Evolutionary conservation across 2,888 invertebrate genomes (phyloP).

Genomic region (Anthophora plumipes): DNA sequence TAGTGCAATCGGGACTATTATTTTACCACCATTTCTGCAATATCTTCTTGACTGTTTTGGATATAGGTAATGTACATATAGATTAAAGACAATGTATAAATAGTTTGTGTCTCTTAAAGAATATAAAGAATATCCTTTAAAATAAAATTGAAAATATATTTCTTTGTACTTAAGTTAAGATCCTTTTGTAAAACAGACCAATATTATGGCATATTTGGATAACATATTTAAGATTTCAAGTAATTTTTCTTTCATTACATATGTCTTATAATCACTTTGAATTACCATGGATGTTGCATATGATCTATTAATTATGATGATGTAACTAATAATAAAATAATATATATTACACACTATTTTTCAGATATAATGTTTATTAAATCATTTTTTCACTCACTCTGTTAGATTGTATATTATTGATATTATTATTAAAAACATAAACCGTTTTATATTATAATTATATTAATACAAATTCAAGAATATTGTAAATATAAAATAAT

Average conservation of each 20-base stretch:
- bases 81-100: constrained; percentile 36
- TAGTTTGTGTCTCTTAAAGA: not conserved
- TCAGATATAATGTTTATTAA: not conserved
- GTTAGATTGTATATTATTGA: not conserved
- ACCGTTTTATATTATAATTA: not conserved
- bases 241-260: no score
- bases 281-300: not conserved
- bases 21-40: constrained; percentile 91
- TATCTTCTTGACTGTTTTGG: constrained; percentile 91
- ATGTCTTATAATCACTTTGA: not conserved
- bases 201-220: no score
- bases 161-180: no score
- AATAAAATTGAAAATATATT: no score
- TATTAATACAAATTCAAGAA: not conserved
- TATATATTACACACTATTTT: not conserved
- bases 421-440: not conserved
- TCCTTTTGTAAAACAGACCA: no score
- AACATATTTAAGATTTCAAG: no score
- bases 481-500: not conserved
- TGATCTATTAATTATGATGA: not conserved
- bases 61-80: constrained; percentile 87
- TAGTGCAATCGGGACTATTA: constrained; percentile 93
- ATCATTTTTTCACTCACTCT: not conserved
- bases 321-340: not conserved
- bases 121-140: no score